Evolutionary conservation across 2,888 invertebrate genomes (phyloP), one percentile per base, ranked within the genome.

Genomic region (Nomada fucata): DNA sequence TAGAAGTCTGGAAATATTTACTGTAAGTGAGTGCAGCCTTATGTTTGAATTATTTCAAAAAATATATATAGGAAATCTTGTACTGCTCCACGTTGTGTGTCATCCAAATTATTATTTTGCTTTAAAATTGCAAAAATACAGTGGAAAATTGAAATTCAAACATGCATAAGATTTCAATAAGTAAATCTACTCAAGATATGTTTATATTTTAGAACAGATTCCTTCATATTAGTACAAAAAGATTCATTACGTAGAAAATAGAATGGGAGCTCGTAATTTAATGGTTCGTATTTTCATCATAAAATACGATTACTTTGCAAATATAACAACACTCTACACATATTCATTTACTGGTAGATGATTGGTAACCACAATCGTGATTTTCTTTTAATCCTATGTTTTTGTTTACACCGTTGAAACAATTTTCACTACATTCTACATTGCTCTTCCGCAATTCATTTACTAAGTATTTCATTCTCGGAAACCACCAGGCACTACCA

Each of bases 281-380:
- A 36, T 70, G 50, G n/a, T 20, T 52, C 20, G 59, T 59, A 71
- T 44, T 63, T 68, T 18, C 26, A 0, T 67, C 23, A 61, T 29
- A 53, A 50, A 57, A 47, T 50, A 42, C 23, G 4, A 55, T 76
- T 61, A 44, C 65, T 74, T 29, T 53, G 47, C n/a, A 50, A 36
- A 26, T 18, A 64, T 20, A 76, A 70, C 52, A 20, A 15, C 47
- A 47, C 11, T 26, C 10, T 20, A 5, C 11, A 42, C 20, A 23
- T 26, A 18, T n/a, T 85, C 75, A 82, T 85, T 86, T 88, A 72
- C 75, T 82, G 20, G 83, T 76, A 23, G 92, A 92, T 2, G 91
- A 92, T 76, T 91, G 91, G 79, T 92, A 92, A 73, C 92, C 92
- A 47, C 86, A 90, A 78, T 92, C 92, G 2, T 85, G 89, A 76